phyloP scores from a whole-genome alignment of 1,140 invertebrate species.

The Scylla paramamosain region DNA sequence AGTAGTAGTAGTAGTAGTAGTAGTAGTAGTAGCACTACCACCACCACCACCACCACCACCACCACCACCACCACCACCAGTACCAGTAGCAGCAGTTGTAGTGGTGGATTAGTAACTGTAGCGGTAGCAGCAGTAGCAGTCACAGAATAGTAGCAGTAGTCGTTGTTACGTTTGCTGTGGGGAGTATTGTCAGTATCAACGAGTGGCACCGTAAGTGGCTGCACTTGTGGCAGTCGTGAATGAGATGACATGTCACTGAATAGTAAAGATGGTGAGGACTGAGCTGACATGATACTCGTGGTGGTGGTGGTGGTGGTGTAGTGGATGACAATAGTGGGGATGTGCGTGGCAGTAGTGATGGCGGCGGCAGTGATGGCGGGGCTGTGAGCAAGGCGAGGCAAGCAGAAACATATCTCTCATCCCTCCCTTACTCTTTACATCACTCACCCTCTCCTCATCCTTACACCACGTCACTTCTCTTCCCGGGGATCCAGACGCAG shows the following conservation, averaged over 20 bases:
- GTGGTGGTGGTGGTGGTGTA: not conserved
- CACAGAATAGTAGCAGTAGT: not conserved
- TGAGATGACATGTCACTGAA: not conserved
- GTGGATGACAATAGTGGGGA: not conserved
- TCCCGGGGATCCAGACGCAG: not conserved
- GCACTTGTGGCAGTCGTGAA: not conserved
- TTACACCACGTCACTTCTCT: not conserved
- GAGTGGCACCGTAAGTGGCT: not conserved
- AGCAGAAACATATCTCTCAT: no score
- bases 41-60: no score
- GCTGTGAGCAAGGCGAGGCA: no score
- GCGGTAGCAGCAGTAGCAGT: not conserved
- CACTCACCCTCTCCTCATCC: not conserved
- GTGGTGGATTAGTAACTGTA: not conserved
- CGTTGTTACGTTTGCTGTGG: not conserved
- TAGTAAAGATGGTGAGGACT: not conserved
- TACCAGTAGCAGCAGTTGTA: not conserved
- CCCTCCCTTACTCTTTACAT: not conserved
- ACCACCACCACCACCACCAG: no score
- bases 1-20: slow-evolving; percentile 23
- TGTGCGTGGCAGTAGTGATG: not conserved
- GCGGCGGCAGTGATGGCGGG: not conserved
- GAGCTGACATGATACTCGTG: not conserved
- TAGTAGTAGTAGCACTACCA: not conserved
- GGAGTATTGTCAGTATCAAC: not conserved